Percentiles rank a stretch among this genome's conserved stretches.
These are phyloP conservation scores for Rhyzopertha dominica DNA, from an alignment of 1,140 invertebrate species.

Conservation along the genomic window DNA sequence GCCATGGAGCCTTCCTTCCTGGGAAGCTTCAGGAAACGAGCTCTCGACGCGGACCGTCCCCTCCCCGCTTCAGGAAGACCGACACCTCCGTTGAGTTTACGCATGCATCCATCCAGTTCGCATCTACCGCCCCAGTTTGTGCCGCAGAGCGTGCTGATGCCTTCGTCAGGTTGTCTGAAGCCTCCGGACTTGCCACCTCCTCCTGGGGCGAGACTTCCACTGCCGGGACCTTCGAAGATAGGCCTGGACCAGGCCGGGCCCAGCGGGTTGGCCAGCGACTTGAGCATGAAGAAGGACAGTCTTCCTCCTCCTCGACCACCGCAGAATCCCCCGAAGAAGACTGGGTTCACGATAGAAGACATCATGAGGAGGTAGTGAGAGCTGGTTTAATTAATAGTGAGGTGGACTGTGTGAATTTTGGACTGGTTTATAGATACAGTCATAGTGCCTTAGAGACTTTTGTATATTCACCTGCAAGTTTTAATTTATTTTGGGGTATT, in stretches of 20 bases:
- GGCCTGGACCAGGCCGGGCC: conserved; percentile 4
- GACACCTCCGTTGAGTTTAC: conserved; percentile 30
- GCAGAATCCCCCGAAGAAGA: conserved; percentile 52
- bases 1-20: conserved; percentile 26
- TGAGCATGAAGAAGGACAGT: conserved; percentile 43
- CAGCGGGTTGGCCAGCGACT: conserved; percentile 38
- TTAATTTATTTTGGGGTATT: too few relatives aligned
- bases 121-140: conserved; percentile 11
- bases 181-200: conserved; percentile 29
- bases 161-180: conserved; percentile 20
- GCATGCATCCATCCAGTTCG: conserved; percentile 23
- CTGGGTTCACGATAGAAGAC: conserved; percentile 68
- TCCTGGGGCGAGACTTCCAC: conserved; percentile 16
- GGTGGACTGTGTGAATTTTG: too few relatives aligned
- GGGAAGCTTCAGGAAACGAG: conserved; percentile 36
- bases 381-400: too few relatives aligned
- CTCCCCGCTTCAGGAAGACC: conserved; percentile 15
- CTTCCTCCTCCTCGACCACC: conserved; percentile 38
- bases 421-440: too few relatives aligned
- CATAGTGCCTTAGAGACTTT: too few relatives aligned
- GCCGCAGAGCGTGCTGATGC: conserved; percentile 20
- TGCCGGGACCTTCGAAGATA: conserved; percentile 1
- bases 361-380: conserved; percentile 61
- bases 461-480: too few relatives aligned
- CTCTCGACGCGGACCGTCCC: conserved; percentile 34